Percentiles rank a stretch among this genome's conserved stretches.
Evolutionary conservation across 1,140 invertebrate species (phyloP).

Genomic region (Centruroides sculpturatus): DNA sequence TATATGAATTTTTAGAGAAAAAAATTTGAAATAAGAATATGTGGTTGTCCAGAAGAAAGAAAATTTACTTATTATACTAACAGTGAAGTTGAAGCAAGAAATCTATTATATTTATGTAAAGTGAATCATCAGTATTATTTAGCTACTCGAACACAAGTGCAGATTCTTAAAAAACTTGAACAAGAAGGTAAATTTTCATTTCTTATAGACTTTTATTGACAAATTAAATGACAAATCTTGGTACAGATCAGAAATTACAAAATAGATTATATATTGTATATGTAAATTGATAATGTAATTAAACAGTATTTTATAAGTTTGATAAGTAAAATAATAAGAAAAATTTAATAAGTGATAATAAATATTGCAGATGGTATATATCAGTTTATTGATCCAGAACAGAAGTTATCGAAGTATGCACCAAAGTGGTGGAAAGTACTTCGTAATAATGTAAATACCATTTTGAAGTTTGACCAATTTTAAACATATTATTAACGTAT

Average conservation of each 20-base stretch:
- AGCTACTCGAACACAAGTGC: conserved; percentile 68
- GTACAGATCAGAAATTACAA: too few species aligned
- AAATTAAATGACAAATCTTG: too few species aligned
- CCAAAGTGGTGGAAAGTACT: conserved; percentile 71
- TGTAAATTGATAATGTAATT: too few species aligned
- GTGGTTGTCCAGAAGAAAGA: conserved; percentile 42
- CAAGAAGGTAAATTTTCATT: conserved; percentile 44
- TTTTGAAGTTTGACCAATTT: too few species aligned
- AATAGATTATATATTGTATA: too few species aligned
- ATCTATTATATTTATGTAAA: conserved; percentile 69
- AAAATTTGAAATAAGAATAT: conserved; percentile 86
- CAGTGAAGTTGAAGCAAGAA: conserved; percentile 80
- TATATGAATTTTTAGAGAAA: conserved; percentile 47
- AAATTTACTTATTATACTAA: conserved; percentile 78
- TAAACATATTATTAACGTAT: too few species aligned
- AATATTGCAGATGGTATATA: conserved; percentile 75
- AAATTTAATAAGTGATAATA: conserved; percentile 1
- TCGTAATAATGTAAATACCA: too few species aligned
- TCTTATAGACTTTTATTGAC: too few species aligned
- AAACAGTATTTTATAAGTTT: too few species aligned
- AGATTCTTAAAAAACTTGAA: conserved; percentile 56
- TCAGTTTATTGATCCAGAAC: conserved; percentile 80
- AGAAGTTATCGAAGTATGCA: conserved; percentile 86
- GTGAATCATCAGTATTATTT: conserved; percentile 89
- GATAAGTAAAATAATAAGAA: too few species aligned